Conservation (phyloP, 2,113 vertebrate genomes). For the Tretioscincus oriximinensis region DNA sequence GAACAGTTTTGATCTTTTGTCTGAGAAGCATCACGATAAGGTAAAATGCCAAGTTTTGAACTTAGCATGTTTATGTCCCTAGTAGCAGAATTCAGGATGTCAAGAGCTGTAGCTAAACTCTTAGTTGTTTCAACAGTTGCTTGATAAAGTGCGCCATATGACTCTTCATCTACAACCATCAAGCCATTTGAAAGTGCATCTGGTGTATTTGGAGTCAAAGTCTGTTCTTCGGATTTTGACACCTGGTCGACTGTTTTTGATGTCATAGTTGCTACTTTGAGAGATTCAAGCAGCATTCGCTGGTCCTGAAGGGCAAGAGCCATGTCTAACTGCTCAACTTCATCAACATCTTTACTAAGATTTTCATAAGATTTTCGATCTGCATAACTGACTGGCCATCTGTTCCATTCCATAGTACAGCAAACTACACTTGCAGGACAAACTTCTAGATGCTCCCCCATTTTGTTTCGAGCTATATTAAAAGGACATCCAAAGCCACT, state of each 20-base stretch:
- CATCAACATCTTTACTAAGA: slow-evolving; percentile 89
- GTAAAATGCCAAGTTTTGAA: slow-evolving; percentile 73
- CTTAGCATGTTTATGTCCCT: slow-evolving; percentile 83
- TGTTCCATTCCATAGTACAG: slow-evolving; percentile 99
- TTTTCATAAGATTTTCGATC: slow-evolving; percentile 93
- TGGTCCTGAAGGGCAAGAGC: slow-evolving; percentile 96
- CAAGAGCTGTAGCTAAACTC: slow-evolving; percentile 90
- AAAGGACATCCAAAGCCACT: slow-evolving; percentile 91
- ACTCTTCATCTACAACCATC: slow-evolving; percentile 85
- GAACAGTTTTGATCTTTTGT: slow-evolving; percentile 65
- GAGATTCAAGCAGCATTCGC: slow-evolving; percentile 89
- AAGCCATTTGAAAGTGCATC: slow-evolving; percentile 82
- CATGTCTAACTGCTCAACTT: slow-evolving; percentile 95
- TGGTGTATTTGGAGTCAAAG: slow-evolving; percentile 70
- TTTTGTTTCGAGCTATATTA: slow-evolving; percentile 84
- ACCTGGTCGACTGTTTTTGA: slow-evolving; percentile 78
- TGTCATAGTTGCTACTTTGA: slow-evolving; percentile 90
- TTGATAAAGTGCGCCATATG: slow-evolving; percentile 88
- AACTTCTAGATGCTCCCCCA: slow-evolving; percentile 89
- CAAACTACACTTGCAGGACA: slow-evolving; percentile 96
- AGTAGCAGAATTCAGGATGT: slow-evolving; percentile 85
- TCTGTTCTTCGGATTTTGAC: slow-evolving; percentile 73
- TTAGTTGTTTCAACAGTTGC: slow-evolving; percentile 92
- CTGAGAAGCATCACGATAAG: slow-evolving; percentile 67
- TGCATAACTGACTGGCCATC: slow-evolving; percentile 92